Evolutionary conservation across 2,113 vertebrate genomes (phyloP), one percentile per base, ranked within the genome.

Genomic region (Strigops habroptila): DNA sequence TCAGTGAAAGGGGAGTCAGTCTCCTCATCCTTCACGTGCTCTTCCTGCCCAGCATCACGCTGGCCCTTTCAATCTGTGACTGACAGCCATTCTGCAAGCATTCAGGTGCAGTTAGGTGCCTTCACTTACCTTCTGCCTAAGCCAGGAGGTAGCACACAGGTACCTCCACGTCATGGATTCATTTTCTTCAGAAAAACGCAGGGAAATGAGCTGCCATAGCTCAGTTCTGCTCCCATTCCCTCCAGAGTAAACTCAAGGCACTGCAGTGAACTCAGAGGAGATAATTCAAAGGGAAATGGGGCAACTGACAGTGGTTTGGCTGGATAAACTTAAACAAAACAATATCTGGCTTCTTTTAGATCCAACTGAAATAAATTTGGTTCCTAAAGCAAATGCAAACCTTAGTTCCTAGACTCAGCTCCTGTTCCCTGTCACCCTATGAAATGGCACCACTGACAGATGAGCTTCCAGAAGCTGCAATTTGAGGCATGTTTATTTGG

Each of bases 261-360:
- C 35, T 60, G 67, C 86, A 83, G 63, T 19, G 86, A 90, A 77
- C n/a, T 79, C 62, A 27, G 60, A 64, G 46, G 79, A 77, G 71
- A 39, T 35, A 80, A 93, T 59, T 91, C 86, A 88, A 76, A 88
- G 31, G 63, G 35, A 86, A 90, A 82, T 6, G 1, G 71, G n/a
- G 59, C 41, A 90, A 73, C 78, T 91, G 90, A 57, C 71, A 78
- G 71, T 63, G 59, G 43, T 80, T 67, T 96, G 92, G 31, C 60
- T 67, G 67, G 59, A 82, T 77, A 88, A 86, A 90, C 46, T 64
- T 73, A 91, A 94, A 84, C 65, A 91, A 83, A 93, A 77, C n/a
- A 74, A n/a, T 91, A 90, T 52, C 76, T 93, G 86, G n/a, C 80
- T 86, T 86, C 28, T 70, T 94, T 92, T n/a, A 86, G 37, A 49